A percentile compares a stretch with the other conserved stretches of the same genome.
Conservation (phyloP, 2,797 vertebrate species). For the Neosilurus hyrtlii region DNA sequence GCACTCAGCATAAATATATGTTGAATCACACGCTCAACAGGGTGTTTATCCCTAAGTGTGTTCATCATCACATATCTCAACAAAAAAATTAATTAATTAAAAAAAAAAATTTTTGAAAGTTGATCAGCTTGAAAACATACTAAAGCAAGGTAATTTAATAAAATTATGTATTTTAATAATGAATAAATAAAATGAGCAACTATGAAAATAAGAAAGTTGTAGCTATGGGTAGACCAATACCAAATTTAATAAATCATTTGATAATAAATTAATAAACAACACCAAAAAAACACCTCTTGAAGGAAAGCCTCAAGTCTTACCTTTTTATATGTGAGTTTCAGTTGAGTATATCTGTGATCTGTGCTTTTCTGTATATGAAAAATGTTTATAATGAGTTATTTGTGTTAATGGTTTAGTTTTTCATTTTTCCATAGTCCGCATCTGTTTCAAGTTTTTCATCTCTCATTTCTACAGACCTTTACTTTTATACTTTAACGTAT, state of each 20-base stretch:
- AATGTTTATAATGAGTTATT: neutral
- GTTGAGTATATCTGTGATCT: neutral
- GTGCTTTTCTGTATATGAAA: neutral
- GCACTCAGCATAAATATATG: no score
- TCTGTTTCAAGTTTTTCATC: neutral
- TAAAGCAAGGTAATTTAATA: neutral
- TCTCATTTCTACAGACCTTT: constrained; percentile 24
- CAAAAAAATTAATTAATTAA: no score
- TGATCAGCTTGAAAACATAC: neutral
- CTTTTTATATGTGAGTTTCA: neutral
- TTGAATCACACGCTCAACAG: neutral
- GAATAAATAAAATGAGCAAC: neutral
- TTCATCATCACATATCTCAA: constrained; percentile 8
- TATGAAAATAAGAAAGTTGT: no score
- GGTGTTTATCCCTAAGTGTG: neutral
- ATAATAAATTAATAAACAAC: neutral
- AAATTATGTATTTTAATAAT: neutral
- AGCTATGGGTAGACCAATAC: neutral
- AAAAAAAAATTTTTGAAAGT: no score
- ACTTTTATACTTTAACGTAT: constrained; percentile 23
- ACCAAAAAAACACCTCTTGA: neutral
- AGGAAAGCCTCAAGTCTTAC: neutral
- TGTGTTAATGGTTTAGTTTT: neutral
- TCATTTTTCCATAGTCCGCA: neutral
- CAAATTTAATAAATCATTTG: neutral